Conservation (phyloP, 2,888 invertebrate species). For the Creontiades dilutus region DNA sequence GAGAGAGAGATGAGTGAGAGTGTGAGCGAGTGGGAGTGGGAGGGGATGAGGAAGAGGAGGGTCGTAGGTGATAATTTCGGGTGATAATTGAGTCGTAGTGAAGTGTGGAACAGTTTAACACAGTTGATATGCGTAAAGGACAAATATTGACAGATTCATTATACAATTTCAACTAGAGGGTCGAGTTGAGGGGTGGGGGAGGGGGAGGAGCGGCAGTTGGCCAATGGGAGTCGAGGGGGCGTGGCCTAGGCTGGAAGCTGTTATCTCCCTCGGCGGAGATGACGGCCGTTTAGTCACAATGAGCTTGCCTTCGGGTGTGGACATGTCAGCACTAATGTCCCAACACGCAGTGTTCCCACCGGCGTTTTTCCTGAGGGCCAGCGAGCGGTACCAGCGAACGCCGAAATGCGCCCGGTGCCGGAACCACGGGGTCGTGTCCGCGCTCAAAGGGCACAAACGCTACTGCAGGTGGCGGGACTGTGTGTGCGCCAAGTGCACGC, state of each 20-base stretch:
- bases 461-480: conserved; percentile 99
- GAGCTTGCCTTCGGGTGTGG: conserved; percentile 92
- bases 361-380: conserved; percentile 91
- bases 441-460: conserved; percentile 95
- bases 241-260: conserved; percentile 21
- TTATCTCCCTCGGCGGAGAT: neutral
- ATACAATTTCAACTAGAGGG: conserved; percentile 48
- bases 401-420: conserved; percentile 98
- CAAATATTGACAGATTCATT: conserved; percentile 73
- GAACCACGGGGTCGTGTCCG: conserved; percentile 98
- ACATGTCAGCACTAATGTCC: conserved; percentile 89
- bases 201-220: conserved; percentile 3
- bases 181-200: conserved; percentile 66
- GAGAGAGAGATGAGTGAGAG: no score
- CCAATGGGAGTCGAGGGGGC: conserved; percentile 58
- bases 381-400: conserved; percentile 95
- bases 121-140: conserved; percentile 45
- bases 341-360: conserved; percentile 88
- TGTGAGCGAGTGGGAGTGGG: no score
- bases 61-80: neutral
- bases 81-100: neutral
- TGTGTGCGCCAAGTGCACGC: conserved; percentile 97
- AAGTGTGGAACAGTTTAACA: conserved; percentile 23
- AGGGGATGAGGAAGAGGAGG: no score
- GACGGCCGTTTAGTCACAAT: conserved; percentile 79